Evolutionary conservation across 2,113 vertebrate species (phyloP), one percentile per base, ranked within the genome.

Genomic region (Cololabis saira): DNA sequence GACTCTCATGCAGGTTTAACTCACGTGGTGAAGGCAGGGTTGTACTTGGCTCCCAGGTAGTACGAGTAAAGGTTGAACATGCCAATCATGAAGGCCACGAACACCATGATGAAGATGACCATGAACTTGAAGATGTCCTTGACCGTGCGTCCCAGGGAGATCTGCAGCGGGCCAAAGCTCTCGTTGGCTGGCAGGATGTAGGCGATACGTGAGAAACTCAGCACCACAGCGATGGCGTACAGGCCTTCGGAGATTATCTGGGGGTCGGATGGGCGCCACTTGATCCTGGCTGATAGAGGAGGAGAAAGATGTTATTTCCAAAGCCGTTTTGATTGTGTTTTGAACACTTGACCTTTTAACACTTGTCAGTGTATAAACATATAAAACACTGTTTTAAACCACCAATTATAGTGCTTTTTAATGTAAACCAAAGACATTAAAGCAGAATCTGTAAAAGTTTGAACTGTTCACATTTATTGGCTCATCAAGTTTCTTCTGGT

Each of bases 51-150:
- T 89, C 97, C 97, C 86, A 97, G 93, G 91, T 99, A 99, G 93
- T 98, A 98, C 1, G 97, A 99, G 71, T 99, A 99, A 41, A 99
- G 93, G 88, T 99, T 99, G 92, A 98, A 98, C 97, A 99, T 99
- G 68, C 97, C 97, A 3, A 99, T 97, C 97, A 99, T 99, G 92
- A 99, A 99, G 85, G 97, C 97, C 78, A 98, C 96, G 74, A 99
- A 99, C 63, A 99, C 97, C 96, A 98, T 98, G 89, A 98, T 99
- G 92, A 99, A 99, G 92, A 99, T 99, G 90, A 99, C 97, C 97
- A 99, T 99, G 92, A 99, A 99, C 92, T 99, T 99, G 93, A 99
- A 98, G 93, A 99, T 99, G 68, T 99, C 97, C 84, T 99, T 99
- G 78, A 98, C 97, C 0, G 97, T 99, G 80, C 97, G 96, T 12